phyloP scores from a whole-genome alignment of 2,113 vertebrate genomes.

The Sitta europaea region DNA sequence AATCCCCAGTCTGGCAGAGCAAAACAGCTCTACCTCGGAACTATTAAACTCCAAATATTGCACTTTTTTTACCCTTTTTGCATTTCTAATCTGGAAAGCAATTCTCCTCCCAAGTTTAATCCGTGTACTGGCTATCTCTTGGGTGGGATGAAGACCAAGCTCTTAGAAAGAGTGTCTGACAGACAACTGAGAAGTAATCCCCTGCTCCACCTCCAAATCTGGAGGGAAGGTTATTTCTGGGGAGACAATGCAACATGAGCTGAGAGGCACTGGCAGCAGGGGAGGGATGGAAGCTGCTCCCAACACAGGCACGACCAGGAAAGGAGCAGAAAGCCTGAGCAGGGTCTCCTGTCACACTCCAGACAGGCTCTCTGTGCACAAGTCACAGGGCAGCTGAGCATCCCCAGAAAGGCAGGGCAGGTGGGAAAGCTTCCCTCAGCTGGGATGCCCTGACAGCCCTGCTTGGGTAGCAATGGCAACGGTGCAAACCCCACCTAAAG shows the following conservation, averaged over 20 bases:
- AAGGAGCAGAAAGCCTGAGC: neutral
- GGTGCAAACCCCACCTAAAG: neutral
- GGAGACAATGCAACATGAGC: accelerated
- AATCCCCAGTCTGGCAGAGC: neutral
- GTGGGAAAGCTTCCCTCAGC: accelerated
- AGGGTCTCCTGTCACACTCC: neutral
- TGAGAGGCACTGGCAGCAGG: accelerated
- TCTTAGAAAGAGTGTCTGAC: neutral
- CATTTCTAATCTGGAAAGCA: neutral
- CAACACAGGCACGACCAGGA: neutral
- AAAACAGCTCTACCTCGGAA: neutral
- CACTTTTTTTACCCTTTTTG: neutral
- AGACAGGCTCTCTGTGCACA: neutral
- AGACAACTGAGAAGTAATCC: neutral
- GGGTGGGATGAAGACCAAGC: neutral
- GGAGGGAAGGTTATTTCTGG: neutral
- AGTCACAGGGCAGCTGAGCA: neutral
- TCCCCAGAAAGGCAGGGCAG: too few species aligned
- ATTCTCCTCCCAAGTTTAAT: neutral
- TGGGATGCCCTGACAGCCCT: neutral
- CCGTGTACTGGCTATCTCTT: too few species aligned
- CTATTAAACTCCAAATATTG: neutral
- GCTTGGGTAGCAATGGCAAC: neutral
- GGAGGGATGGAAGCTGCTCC: neutral
- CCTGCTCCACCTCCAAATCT: neutral